Conservation (phyloP, 2,888 invertebrate genomes). For the Sepiola atlantica region DNA sequence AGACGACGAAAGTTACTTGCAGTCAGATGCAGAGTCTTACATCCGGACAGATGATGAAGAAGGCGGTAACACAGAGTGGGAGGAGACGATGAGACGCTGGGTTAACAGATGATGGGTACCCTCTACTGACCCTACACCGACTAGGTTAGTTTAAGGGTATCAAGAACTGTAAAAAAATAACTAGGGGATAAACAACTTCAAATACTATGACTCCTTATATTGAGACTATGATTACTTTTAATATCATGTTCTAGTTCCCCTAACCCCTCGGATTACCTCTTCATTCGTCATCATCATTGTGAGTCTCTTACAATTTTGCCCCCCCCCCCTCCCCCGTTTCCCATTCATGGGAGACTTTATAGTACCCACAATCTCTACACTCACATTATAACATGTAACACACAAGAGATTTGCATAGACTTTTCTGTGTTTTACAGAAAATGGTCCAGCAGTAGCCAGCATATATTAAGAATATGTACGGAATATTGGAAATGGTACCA, state of each 20-base stretch:
- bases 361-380: not conserved
- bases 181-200: not conserved
- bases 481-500: not conserved
- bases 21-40: constrained; percentile 75
- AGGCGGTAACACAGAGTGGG: constrained; percentile 79
- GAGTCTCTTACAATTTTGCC: not conserved
- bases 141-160: not conserved
- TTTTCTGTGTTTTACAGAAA: not conserved
- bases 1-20: constrained; percentile 71
- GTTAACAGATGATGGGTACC: constrained; percentile 79
- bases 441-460: not conserved
- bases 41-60: constrained; percentile 76
- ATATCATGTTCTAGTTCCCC: not conserved
- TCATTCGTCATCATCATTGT: constrained; percentile 18
- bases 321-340: not conserved
- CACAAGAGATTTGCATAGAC: not conserved
- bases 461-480: not conserved
- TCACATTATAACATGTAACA: not conserved
- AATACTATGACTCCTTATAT: not conserved
- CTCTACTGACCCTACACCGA: not conserved
- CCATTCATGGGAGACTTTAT: not conserved
- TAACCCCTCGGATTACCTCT: not conserved
- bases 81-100: constrained; percentile 82
- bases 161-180: not conserved
- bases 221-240: not conserved